Percentiles rank a stretch among this genome's conserved stretches.
Conservation (phyloP, 2,113 vertebrate species). For the Pogonocichla stellata region DNA sequence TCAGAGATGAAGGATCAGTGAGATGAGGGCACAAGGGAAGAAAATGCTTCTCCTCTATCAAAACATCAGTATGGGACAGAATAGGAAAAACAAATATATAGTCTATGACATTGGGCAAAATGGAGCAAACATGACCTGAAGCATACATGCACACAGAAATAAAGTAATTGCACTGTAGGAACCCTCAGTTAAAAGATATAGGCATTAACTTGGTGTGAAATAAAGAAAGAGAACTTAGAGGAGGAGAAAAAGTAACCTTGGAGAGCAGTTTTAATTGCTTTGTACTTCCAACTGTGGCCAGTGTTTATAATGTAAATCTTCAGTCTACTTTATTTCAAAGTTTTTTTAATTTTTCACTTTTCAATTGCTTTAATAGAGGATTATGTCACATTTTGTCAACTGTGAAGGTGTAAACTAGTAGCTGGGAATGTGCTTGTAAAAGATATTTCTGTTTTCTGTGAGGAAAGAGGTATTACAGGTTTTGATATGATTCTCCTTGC, state of each 20-base stretch:
- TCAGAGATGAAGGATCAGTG: background rate
- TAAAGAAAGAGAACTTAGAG: background rate
- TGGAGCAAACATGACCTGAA: accelerated
- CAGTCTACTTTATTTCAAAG: background rate
- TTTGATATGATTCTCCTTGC: background rate
- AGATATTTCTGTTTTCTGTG: background rate
- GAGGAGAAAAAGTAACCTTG: background rate
- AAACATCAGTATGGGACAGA: background rate
- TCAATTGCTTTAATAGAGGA: background rate
- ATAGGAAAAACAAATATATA: background rate
- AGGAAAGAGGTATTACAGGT: background rate
- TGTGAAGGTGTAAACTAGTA: background rate
- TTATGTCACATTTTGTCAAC: background rate
- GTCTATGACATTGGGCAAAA: background rate
- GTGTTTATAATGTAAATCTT: background rate
- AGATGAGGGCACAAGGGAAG: background rate
- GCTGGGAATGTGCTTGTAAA: background rate
- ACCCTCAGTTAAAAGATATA: background rate
- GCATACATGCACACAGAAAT: background rate
- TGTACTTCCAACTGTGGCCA: background rate
- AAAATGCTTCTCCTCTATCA: background rate
- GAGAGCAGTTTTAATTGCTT: background rate
- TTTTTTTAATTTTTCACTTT: background rate
- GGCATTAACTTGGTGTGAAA: background rate
- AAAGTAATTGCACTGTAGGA: background rate